phyloP scores from a whole-genome alignment of 2,888 invertebrate species.

The Thymelicus acteon region DNA sequence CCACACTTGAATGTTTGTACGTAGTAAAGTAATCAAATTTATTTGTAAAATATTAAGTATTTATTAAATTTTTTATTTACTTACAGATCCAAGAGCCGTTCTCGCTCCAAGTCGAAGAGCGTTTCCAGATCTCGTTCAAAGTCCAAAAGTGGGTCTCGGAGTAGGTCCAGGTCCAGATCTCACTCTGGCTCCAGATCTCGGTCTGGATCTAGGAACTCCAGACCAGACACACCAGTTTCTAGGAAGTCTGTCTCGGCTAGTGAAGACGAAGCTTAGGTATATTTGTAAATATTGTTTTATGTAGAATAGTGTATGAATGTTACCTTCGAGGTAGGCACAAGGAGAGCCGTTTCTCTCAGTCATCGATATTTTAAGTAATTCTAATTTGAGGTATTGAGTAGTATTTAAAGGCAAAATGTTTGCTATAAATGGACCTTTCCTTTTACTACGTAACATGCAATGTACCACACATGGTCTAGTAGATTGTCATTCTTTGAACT shows the following conservation, averaged over 20 bases:
- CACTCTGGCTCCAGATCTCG: conserved; percentile 66
- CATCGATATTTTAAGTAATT: too few relatives aligned
- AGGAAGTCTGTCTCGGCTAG: conserved; percentile 86
- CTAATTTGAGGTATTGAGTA: too few relatives aligned
- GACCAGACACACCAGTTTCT: conserved; percentile 84
- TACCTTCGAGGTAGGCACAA: conserved; percentile 25
- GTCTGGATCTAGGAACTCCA: conserved; percentile 71
- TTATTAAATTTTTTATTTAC: neutral
- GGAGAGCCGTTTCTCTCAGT: too few relatives aligned
- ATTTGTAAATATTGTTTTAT: conserved; percentile 47
- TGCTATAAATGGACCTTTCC: too few relatives aligned
- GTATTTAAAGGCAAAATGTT: too few relatives aligned
- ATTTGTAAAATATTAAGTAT: too few relatives aligned
- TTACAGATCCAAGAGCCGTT: conserved; percentile 63
- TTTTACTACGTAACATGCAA: too few relatives aligned
- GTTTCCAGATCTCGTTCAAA: conserved; percentile 58
- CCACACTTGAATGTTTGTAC: too few relatives aligned
- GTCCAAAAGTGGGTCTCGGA: conserved; percentile 62
- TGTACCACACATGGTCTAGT: too few relatives aligned
- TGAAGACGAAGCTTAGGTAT: conserved; percentile 75
- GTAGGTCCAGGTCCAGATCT: conserved; percentile 66
- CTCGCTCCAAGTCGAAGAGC: conserved; percentile 62
- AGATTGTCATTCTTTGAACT: too few relatives aligned
- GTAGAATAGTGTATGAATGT: conserved; percentile 6
- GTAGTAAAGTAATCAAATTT: too few relatives aligned